Evolutionary conservation across 2,797 vertebrate species (phyloP), one percentile per base, ranked within the genome.

Genomic region (Typhlichthys subterraneus): DNA sequence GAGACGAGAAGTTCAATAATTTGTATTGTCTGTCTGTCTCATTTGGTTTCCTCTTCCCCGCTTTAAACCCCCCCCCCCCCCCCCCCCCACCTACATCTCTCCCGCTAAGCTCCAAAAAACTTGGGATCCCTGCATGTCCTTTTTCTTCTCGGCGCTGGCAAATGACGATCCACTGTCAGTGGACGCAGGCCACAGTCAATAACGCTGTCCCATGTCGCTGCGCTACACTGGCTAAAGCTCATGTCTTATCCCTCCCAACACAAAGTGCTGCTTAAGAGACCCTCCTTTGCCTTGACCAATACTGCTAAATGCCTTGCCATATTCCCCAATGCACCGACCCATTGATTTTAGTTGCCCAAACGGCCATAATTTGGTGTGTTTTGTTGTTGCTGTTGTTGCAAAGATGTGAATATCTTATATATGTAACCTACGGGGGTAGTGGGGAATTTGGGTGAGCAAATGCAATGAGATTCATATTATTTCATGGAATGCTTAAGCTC

Each of bases 141-240:
- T 57, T 76, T 73, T 13, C 45, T 14, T 10, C 82, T 76, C 75
- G 81, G 82, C 81, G 85, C 87, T 90, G 83, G 87, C 76, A 91
- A 92, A 92, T 91, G 89, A 88, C 90, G 90, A 90, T 92, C 89
- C 88, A 92, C 76, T 91, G 92, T 92, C 90, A 91, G 89, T 87
- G 82, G 63, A 79, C 82, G 33, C 62, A 82, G 77, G 82, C 86
- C 87, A 87, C 85, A 88, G 86, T 90, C 86, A 87, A 91, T 88
- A 89, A 88, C 86, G 15, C 84, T 90, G 90, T 88, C 87, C 88
- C 88, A 71, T 89, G 87, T 91, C 89, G 79, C 88, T 73, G 80
- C 91, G 82, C 89, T 65, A 87, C 89, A 73, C 85, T 80, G 88
- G 86, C 85, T 87, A 88, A 85, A 89, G 84, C 89, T 89, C 88